Conservation (phyloP, 2,797 vertebrate genomes). For the Phalloptychus januarius region DNA sequence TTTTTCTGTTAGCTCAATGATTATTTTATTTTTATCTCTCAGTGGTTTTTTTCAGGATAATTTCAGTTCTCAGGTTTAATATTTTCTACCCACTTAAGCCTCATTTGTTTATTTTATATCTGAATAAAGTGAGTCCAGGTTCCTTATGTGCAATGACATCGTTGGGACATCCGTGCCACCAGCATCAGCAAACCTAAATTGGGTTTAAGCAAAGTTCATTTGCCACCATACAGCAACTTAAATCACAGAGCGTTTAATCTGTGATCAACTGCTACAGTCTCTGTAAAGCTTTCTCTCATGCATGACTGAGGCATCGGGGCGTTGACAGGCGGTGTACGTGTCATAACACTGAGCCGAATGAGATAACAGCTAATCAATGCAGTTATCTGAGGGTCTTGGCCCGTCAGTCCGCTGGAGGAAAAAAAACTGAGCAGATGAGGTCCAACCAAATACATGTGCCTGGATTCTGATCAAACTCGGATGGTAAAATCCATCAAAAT, state of each 20-base stretch:
- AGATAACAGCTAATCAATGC: neutral
- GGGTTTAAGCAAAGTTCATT: neutral
- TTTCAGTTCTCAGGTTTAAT: neutral
- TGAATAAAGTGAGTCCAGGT: neutral
- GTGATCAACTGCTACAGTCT: neutral
- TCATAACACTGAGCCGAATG: neutral
- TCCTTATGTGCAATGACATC: neutral
- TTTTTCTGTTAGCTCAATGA: neutral
- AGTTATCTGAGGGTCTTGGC: neutral
- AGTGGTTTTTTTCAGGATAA: neutral
- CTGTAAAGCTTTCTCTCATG: neutral
- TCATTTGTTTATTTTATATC: neutral
- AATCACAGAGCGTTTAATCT: neutral
- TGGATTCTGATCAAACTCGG: neutral
- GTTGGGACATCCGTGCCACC: neutral
- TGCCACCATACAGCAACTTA: neutral
- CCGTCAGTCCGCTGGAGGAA: neutral
- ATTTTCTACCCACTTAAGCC: neutral
- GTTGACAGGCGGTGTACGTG: neutral
- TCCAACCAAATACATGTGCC: neutral
- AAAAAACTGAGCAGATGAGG: neutral
- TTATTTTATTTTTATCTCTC: neutral
- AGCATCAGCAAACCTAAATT: neutral
- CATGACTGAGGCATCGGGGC: neutral
- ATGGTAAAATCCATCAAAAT: neutral